Evolutionary conservation across 2,113 vertebrate genomes (phyloP), one percentile per base, ranked within the genome.

Genomic region (Eulacestoma nigropectus): DNA sequence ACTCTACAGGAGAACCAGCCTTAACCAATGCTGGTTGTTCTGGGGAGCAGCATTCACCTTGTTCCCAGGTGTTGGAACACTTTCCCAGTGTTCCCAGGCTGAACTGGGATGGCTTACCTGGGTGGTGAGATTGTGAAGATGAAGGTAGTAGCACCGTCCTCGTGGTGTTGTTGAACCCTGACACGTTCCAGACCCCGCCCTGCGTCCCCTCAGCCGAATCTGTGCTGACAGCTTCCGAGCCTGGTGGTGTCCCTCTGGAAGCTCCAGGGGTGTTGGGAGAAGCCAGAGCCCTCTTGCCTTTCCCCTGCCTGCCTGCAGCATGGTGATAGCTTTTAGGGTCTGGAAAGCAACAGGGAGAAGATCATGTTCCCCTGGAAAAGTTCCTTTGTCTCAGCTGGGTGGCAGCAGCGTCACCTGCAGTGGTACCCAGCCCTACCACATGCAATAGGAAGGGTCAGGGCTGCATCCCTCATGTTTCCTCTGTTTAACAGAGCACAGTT

Each of bases 181-280:
- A 15, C 46, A 53, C 2, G 1, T 63, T 55, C 86, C 89, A 63
- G 87, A 16, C 3, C n/a, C 27, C 13, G 1, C 16, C 22, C 56
- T 39, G 42, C 0, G 2, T 63, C 52, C 52, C 46, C 52, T 87
- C 16, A 0, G 60, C 9, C 0, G 0, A 70, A n/a, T 14, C 0
- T 0, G 57, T 29, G 22, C 77, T 77, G 49, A 9, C 2, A 1
- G 42, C 35, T 69, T 41, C 97, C 25, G 95, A 91, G 41, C 97
- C 97, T 26, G 95, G 90, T 16, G 97, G 80, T 2, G 94, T 97
- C 84, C 94, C 96, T 93, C 98, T 92, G 1, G 92, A 93, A 22
- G 96, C 97, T 74, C 89, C 94, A 92, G 95, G 95, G 93, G 93
- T 95, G 3, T 35, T 95, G 68, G 94, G 94, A 76, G 95, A 84